Percentiles rank a stretch among this genome's conserved stretches.
Evolutionary conservation across 2,888 invertebrate species (phyloP).

Genomic region (Chrysolina haemoptera): DNA sequence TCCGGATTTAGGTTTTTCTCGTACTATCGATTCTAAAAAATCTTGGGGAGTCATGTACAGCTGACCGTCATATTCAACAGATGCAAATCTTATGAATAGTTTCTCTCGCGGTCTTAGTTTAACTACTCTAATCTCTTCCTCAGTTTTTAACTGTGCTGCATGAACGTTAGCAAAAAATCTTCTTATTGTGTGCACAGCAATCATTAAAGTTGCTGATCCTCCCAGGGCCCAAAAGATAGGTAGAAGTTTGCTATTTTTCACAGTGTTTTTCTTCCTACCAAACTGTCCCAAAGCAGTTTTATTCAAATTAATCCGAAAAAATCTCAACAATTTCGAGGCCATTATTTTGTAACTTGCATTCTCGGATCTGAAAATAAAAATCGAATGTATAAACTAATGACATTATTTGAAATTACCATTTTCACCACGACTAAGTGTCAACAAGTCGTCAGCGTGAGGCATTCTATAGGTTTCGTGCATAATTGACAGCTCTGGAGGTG

Average conservation of each 20-base stretch:
- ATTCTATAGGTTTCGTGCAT: no score
- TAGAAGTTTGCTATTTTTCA: neutral
- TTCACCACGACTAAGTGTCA: no score
- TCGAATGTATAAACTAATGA: neutral
- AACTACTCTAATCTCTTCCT: slow-evolving; percentile 49
- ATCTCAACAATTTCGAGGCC: slow-evolving; percentile 13
- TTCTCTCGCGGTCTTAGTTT: slow-evolving; percentile 91
- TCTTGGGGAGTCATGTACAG: slow-evolving; percentile 99
- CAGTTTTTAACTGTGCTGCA: slow-evolving; percentile 72
- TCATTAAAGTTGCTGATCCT: slow-evolving; percentile 69
- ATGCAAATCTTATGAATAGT: slow-evolving; percentile 95
- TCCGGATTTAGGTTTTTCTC: slow-evolving; percentile 91
- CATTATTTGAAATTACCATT: slow-evolving; percentile 12
- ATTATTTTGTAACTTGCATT: neutral
- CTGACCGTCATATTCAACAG: slow-evolving; percentile 93
- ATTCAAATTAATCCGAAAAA: neutral
- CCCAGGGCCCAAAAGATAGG: slow-evolving; percentile 60
- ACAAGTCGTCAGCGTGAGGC: no score
- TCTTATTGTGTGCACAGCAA: slow-evolving; percentile 67
- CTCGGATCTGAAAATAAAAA: neutral
- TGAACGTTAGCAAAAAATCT: slow-evolving; percentile 68
- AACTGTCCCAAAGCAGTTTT: slow-evolving; percentile 16
- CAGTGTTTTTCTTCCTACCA: neutral
- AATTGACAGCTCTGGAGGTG: no score
- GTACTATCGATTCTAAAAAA: slow-evolving; percentile 97